Conservation (phyloP, 2,888 invertebrate species). For the Cephus pulcher region DNA sequence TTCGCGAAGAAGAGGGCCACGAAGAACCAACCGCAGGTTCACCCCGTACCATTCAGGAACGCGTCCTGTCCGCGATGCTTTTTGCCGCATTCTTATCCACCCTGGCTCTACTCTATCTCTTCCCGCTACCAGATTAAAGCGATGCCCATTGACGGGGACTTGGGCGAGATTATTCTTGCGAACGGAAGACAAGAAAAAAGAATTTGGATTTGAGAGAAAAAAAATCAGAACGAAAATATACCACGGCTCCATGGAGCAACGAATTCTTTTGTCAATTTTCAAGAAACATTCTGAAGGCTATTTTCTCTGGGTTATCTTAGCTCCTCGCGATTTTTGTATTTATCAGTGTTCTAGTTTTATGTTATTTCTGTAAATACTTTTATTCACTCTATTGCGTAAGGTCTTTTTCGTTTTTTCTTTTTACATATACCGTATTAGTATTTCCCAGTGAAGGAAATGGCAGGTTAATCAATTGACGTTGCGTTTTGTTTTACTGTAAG, state of each 20-base stretch:
- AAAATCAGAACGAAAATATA: not conserved
- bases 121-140: constrained; percentile 67
- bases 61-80: constrained; percentile 59
- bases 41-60: constrained; percentile 61
- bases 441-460: not conserved
- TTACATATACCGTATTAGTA: not conserved
- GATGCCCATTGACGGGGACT: constrained; percentile 10
- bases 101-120: constrained; percentile 66
- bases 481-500: not conserved
- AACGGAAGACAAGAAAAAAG: not conserved
- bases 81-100: constrained; percentile 67
- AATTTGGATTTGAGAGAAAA: not conserved
- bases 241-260: not conserved
- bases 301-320: not conserved
- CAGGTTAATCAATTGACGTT: not conserved
- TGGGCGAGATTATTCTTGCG: not conserved
- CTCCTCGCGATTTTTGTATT: not conserved
- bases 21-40: constrained; percentile 58
- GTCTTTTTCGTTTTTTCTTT: not conserved
- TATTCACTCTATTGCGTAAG: not conserved
- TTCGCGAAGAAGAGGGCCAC: constrained; percentile 43
- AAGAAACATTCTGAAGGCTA: not conserved
- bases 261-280: not conserved
- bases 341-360: not conserved
- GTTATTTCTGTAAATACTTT: not conserved